Evolutionary conservation across 1,140 invertebrate species (phyloP).

Genomic region (Nasonia giraulti): DNA sequence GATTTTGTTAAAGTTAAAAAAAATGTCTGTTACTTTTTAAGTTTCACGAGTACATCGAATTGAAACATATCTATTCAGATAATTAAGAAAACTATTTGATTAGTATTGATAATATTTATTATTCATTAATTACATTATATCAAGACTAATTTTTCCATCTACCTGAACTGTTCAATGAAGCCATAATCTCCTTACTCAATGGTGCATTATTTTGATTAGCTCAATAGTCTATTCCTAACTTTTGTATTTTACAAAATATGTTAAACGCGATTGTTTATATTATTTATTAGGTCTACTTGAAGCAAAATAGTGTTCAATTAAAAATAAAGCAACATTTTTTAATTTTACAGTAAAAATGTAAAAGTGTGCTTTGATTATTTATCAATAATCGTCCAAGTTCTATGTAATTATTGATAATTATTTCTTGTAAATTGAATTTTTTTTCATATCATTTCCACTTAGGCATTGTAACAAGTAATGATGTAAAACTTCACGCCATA

Average conservation of each 20-base stretch:
- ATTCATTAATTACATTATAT: background rate
- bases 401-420: conserved; percentile 20
- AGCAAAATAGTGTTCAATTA: conserved; percentile 28
- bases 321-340: conserved; percentile 2
- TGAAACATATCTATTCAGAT: background rate
- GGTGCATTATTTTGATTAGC: conserved; percentile 34
- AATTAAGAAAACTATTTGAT: background rate
- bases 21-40: background rate
- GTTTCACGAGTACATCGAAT: background rate
- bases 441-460: conserved; percentile 56
- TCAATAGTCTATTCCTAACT: background rate
- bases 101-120: conserved; percentile 22
- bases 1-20: background rate
- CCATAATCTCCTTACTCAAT: conserved; percentile 22
- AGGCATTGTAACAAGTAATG: conserved; percentile 61
- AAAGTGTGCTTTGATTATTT: conserved; percentile 42
- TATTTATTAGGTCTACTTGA: conserved; percentile 41
- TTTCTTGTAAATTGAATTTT: conserved; percentile 21
- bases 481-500: conserved; percentile 64
- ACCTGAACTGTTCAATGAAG: conserved; percentile 3
- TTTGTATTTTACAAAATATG: conserved; percentile 22
- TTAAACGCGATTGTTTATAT: conserved; percentile 21
- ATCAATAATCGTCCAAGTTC: conserved; percentile 4
- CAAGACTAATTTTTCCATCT: conserved; percentile 27
- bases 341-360: conserved; percentile 38